Percentiles rank a stretch among this genome's conserved stretches.
Evolutionary conservation across 1,140 invertebrate genomes (phyloP).

Genomic region (Andrena cerasifolii): DNA sequence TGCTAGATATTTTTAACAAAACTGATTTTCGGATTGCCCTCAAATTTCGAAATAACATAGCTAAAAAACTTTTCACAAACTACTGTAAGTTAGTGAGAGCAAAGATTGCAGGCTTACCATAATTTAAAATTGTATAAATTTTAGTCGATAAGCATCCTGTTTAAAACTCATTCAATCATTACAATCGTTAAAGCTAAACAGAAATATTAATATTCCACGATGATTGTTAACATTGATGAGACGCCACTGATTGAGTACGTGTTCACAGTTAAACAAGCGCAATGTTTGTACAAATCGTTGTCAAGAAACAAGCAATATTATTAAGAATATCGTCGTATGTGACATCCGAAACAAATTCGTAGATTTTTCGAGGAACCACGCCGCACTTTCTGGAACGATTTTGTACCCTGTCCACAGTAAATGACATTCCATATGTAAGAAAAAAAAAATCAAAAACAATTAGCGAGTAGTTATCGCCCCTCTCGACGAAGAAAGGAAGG

Average conservation of each 20-base stretch:
- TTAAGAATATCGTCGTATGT: neutral
- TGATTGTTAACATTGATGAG: neutral
- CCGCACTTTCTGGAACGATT: neutral
- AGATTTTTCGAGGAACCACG: neutral
- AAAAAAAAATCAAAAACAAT: slow-evolving; percentile 27
- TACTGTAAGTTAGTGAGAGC: too few relatives aligned
- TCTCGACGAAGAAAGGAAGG: slow-evolving; percentile 26
- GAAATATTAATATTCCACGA: neutral
- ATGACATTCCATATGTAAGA: slow-evolving; percentile 25
- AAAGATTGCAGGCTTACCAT: neutral
- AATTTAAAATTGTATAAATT: too few relatives aligned
- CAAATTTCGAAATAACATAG: too few relatives aligned
- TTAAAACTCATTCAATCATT: too few relatives aligned
- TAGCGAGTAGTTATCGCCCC: slow-evolving; percentile 12
- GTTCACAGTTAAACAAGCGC: neutral
- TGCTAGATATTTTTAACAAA: too few relatives aligned
- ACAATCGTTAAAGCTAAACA: too few relatives aligned
- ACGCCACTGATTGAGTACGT: neutral
- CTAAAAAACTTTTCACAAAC: too few relatives aligned
- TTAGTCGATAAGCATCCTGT: too few relatives aligned
- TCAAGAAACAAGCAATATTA: neutral
- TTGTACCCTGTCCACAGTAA: neutral
- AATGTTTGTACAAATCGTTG: neutral
- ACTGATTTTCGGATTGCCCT: too few relatives aligned
- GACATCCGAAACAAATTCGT: neutral